Evolutionary conservation across 1,140 invertebrate genomes (phyloP).

Genomic region (Drosophila kohkoa): DNA sequence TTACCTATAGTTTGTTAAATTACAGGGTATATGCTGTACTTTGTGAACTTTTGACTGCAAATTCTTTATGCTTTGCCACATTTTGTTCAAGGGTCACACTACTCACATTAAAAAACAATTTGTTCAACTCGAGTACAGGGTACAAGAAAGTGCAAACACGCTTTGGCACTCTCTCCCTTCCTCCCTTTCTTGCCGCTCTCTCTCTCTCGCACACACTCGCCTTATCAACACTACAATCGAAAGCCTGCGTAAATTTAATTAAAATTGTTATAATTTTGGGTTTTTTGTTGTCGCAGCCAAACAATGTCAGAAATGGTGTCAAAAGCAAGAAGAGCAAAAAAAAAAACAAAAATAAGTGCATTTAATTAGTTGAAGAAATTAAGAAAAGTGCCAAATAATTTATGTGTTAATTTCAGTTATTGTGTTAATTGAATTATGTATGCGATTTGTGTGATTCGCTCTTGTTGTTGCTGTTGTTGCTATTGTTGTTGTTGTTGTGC

Average conservation of each 20-base stretch:
- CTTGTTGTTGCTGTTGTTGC: background rate
- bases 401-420: conserved; percentile 47
- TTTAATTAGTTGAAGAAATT: conserved; percentile 23
- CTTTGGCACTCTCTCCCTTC: background rate
- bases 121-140: conserved; percentile 7
- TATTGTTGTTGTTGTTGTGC: background rate
- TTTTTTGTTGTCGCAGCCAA: conserved; percentile 6
- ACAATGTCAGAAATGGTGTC: conserved; percentile 20
- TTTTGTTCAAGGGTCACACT: too few species aligned
- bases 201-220: background rate
- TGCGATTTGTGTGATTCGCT: conserved; percentile 23
- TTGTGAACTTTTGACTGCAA: too few species aligned
- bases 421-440: conserved; percentile 44
- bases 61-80: too few species aligned
- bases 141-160: background rate
- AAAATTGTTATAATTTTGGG: conserved; percentile 11
- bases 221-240: conserved; percentile 25
- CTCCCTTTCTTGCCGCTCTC: background rate
- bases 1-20: background rate
- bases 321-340: conserved; percentile 8
- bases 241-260: conserved; percentile 21
- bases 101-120: too few species aligned
- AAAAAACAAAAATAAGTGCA: conserved; percentile 13
- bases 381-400: conserved; percentile 26
- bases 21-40: background rate